Percentiles rank a stretch among this genome's conserved stretches.
phyloP scores from a whole-genome alignment of 2,797 vertebrate species.

The Helostoma temminkii region DNA sequence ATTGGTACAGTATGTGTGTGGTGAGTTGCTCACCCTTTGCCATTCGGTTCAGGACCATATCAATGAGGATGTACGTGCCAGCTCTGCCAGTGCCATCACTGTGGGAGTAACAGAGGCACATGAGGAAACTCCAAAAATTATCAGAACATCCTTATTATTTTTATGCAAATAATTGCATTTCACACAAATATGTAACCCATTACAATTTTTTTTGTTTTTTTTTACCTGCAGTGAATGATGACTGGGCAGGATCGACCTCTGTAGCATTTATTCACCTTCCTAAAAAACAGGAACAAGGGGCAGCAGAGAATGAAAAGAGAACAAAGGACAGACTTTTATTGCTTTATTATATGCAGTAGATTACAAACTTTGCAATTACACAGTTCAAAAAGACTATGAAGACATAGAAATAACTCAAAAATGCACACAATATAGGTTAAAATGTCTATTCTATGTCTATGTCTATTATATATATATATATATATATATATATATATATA shows the following conservation, averaged over 20 bases:
- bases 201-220: not conserved
- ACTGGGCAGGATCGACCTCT: constrained; percentile 97
- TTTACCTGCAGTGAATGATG: constrained; percentile 98
- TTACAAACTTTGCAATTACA: not conserved
- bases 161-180: not conserved
- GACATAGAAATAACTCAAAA: not conserved
- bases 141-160: not conserved
- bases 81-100: constrained; percentile 94
- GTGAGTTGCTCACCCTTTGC: constrained; percentile 89
- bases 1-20: not conserved
- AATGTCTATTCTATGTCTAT: not conserved
- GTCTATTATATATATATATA: too few species aligned
- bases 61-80: constrained; percentile 94
- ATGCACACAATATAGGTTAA: constrained; percentile 1
- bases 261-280: constrained; percentile 99
- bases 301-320: constrained; percentile 41
- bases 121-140: not conserved
- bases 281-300: constrained; percentile 76
- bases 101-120: constrained; percentile 38
- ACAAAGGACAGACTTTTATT: constrained; percentile 51
- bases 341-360: constrained; percentile 28
- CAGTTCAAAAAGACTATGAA: not conserved
- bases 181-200: not conserved
- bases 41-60: constrained; percentile 99
- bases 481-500: too few species aligned